A percentile compares a stretch with the other conserved stretches of the same genome.
phyloP scores from a whole-genome alignment of 2,888 invertebrate genomes.

The Antitype chi region DNA sequence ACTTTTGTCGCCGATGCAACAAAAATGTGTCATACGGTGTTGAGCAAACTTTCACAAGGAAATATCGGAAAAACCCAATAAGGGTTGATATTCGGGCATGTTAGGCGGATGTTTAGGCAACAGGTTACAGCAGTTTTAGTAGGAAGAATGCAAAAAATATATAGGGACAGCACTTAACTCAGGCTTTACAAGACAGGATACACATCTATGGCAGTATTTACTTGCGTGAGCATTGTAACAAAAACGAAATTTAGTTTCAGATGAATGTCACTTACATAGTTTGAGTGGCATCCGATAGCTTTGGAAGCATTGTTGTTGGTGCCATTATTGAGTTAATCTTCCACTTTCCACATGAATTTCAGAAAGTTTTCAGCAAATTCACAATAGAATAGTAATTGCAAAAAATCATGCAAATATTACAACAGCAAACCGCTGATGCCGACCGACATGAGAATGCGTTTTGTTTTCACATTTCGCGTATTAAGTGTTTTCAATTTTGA shows the following conservation, averaged over 20 bases:
- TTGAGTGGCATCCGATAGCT: slow-evolving; percentile 86
- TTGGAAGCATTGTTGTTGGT: slow-evolving; percentile 85
- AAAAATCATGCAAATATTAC: slow-evolving; percentile 77
- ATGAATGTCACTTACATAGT: slow-evolving; percentile 84
- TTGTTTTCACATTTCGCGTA: slow-evolving; percentile 58
- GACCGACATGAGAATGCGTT: slow-evolving; percentile 82
- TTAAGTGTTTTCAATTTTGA: background rate
- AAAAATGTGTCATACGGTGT: background rate
- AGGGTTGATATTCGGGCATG: slow-evolving; percentile 46
- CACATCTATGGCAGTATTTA: slow-evolving; percentile 31
- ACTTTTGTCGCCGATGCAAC: background rate
- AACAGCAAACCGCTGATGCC: slow-evolving; percentile 82
- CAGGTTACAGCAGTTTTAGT: slow-evolving; percentile 55
- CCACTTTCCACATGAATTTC: slow-evolving; percentile 81
- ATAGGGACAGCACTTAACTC: background rate
- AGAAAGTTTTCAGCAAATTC: slow-evolving; percentile 65
- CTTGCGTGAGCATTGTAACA: slow-evolving; percentile 54
- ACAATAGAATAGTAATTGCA: slow-evolving; percentile 73
- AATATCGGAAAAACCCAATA: slow-evolving; percentile 29
- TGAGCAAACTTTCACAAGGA: slow-evolving; percentile 19
- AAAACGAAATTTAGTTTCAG: slow-evolving; percentile 57
- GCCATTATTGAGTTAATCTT: slow-evolving; percentile 80
- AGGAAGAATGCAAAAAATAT: background rate
- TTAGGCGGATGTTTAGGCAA: slow-evolving; percentile 50
- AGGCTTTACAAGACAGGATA: slow-evolving; percentile 1